Evolutionary conservation across 1,140 invertebrate species (phyloP).

Genomic region (Papilio machaon): DNA sequence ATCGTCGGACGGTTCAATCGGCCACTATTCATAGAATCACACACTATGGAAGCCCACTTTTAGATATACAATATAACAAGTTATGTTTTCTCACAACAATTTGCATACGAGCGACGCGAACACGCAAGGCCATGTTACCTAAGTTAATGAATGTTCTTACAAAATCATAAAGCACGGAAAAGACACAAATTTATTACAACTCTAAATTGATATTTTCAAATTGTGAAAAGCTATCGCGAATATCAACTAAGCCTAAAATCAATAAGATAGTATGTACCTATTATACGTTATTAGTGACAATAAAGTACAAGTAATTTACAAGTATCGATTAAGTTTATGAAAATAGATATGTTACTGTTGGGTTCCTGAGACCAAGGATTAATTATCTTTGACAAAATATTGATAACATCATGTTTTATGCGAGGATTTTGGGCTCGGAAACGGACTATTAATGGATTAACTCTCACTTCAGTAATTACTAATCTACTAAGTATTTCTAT

Average conservation of each 20-base stretch:
- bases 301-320: neutral
- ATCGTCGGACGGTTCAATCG: no score
- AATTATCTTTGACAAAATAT: no score
- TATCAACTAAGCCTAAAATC: neutral
- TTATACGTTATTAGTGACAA: neutral
- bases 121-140: constrained; percentile 30
- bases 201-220: constrained; percentile 6
- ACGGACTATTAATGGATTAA: no score
- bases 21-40: no score
- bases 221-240: neutral
- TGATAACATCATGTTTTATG: no score
- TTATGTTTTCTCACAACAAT: constrained; percentile 33
- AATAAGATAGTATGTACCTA: neutral
- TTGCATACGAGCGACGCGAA: constrained; percentile 18
- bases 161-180: constrained; percentile 15
- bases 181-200: constrained; percentile 20
- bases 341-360: no score
- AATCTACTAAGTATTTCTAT: no score
- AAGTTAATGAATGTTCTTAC: constrained; percentile 19
- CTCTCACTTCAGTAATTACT: no score
- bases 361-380: no score
- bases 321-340: neutral
- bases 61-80: constrained; percentile 23
- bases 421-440: no score
- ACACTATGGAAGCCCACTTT: neutral